These are phyloP conservation scores for Eudemis profundana DNA, from an alignment of 2,888 invertebrate species.

Conservation along the genomic window DNA sequence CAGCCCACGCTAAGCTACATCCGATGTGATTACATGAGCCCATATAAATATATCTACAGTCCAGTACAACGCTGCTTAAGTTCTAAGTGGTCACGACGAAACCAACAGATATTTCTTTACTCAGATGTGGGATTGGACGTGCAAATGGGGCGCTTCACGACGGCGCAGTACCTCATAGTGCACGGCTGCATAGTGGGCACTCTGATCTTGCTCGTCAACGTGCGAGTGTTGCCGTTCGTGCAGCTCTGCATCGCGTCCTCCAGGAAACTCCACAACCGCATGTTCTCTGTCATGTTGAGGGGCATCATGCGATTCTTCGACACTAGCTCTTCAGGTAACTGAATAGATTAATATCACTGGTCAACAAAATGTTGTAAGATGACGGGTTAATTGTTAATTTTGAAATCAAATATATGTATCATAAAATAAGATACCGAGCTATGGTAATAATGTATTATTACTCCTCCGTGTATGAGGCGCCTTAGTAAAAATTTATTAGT, in stretches of 20 bases:
- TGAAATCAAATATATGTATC: too few relatives aligned
- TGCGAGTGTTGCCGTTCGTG: conserved; percentile 88
- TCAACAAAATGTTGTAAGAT: too few relatives aligned
- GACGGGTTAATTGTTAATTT: too few relatives aligned
- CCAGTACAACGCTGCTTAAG: too few relatives aligned
- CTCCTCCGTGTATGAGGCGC: too few relatives aligned
- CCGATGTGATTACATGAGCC: too few relatives aligned
- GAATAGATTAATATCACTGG: conserved; percentile 6
- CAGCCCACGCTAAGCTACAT: too few relatives aligned
- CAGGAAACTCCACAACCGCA: conserved; percentile 87
- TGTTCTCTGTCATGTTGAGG: conserved; percentile 86
- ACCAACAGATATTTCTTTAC: conserved; percentile 59
- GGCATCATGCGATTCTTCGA: conserved; percentile 90
- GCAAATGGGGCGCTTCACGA: conserved; percentile 73
- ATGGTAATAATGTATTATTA: too few relatives aligned
- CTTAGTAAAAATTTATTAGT: too few relatives aligned
- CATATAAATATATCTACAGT: too few relatives aligned
- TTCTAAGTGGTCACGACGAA: conserved; percentile 55
- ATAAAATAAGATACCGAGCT: too few relatives aligned
- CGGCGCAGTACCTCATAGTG: conserved; percentile 85
- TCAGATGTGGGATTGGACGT: conserved; percentile 69
- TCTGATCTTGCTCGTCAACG: conserved; percentile 84
- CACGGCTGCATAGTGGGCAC: conserved; percentile 84
- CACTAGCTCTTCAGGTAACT: conserved; percentile 89
- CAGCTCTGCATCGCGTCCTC: conserved; percentile 87